Evolutionary conservation across 2,113 vertebrate genomes (phyloP).

Genomic region (Oostethus manadensis): DNA sequence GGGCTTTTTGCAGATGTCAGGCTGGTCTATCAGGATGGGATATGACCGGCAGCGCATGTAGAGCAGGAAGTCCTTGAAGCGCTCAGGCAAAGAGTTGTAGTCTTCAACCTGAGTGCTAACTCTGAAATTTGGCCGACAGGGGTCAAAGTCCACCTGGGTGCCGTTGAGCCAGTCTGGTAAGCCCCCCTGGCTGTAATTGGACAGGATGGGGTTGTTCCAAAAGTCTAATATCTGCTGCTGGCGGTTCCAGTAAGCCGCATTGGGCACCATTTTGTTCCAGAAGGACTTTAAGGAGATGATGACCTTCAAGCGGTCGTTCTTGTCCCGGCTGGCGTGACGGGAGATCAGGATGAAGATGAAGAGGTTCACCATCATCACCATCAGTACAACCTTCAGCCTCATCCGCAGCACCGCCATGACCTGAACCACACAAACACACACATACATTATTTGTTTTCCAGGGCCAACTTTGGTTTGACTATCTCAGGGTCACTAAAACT

Average conservation of each 20-base stretch:
- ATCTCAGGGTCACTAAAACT: too few species aligned
- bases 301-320: conserved; percentile 35
- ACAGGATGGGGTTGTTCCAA: conserved; percentile 56
- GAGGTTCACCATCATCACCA: conserved; percentile 63
- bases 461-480: too few species aligned
- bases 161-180: conserved; percentile 53
- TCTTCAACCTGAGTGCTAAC: conserved; percentile 69
- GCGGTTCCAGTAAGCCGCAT: conserved; percentile 76
- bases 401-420: conserved; percentile 62
- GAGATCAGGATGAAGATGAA: conserved; percentile 72
- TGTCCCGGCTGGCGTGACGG: conserved; percentile 51
- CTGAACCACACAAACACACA: conserved; percentile 33
- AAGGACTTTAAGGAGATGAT: conserved; percentile 55
- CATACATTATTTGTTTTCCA: neutral
- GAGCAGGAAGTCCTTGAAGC: conserved; percentile 76
- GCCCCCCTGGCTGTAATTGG: neutral
- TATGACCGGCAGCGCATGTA: conserved; percentile 78
- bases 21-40: conserved; percentile 66
- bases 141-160: conserved; percentile 28
- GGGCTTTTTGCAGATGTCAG: conserved; percentile 57
- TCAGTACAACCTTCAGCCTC: conserved; percentile 63
- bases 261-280: conserved; percentile 58
- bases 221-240: conserved; percentile 72
- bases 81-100: conserved; percentile 68
- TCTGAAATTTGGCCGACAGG: conserved; percentile 48